Evolutionary conservation across 2,888 invertebrate species (phyloP), one percentile per base, ranked within the genome.

Genomic region (Artemia sinica): DNA sequence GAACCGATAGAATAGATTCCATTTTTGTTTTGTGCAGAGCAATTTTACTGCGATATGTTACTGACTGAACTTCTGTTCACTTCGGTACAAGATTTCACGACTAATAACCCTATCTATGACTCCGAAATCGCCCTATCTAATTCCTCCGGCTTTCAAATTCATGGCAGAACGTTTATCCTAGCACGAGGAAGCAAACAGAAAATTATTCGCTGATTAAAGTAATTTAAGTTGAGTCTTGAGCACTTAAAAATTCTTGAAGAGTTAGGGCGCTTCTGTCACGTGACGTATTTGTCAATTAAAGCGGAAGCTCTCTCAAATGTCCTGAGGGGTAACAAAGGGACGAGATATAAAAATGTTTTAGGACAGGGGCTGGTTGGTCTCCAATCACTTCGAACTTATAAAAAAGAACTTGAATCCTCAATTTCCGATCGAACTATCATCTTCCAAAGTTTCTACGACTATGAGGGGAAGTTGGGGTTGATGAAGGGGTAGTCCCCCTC

Each of bases 161-260:
- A 52, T 14, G 58, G 58, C 58, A 52, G 2, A 52, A 52, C 58
- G 3, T 14, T 14, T 52, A 52, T 13, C 58, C 41, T 41, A 41
- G 41, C 41, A 2, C 41, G 4, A 2, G 41, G 41, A 41, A 41
- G 41, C 9, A 58, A 58, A 58, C 9, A 58, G 58, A 7, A 0
- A 58, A 58, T 58, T n/a, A 58, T 58, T 58, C n/a, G n/a, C 14
- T 14, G 58, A 58, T n/a, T 58, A 58, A 58, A 58, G 58, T 8
- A 0, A 58, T 8, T 14, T 58, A 58, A 58, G 58, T 8, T 58
- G 58, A 41, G 41, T 14, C 58, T 58, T 58, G 9, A 58, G 14
- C 58, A 8, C 9, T 58, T n/a, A 14, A 58, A 8, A 58, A 58
- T 58, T 14, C 58, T 8, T 58, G 9, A 58, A 58, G 58, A 58